Evolutionary conservation across 1,140 invertebrate species (phyloP), one percentile per base, ranked within the genome.

Genomic region (Zaprionus africanus): DNA sequence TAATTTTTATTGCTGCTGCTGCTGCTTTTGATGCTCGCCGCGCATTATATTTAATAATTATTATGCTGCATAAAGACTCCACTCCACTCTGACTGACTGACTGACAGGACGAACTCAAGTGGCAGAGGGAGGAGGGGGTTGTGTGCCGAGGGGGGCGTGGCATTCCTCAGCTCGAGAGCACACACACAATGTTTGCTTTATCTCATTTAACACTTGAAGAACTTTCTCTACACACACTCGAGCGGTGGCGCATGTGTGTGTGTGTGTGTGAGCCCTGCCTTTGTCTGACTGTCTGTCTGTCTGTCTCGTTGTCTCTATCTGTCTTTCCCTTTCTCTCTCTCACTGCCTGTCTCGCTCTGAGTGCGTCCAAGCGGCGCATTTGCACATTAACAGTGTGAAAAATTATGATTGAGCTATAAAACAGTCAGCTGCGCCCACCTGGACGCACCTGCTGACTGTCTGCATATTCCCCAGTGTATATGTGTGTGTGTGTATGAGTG

Each of bases 401-500:
- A 88, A 88, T 88, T 88, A 88, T 88, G 85, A 88, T 88, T 90
- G 85, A 88, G 85, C 85, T 79, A 88, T 88, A 88, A 88, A 88
- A 88, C 85, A 88, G 85, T 88, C 84, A 90, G 81, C 85, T 90
- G 81, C 60, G 53, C 73, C 66, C 66, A 62, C 41, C 73, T 71
- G 59, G 34, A 12, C 73, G 19, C 66, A 70, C 54, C 72, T 75
- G 66, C 36, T 58, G 36, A 38, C 12, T 24, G 11, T 28, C 5
- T 28, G 22, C 24, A 31, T 22, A 19, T 38, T 22, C 26, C 17
- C 15, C 9, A 34, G 26, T 63, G 28, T 49, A 17, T 36, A 12
- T 24, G 12, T 53, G 24, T 63, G 28, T 38, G n/a, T 43, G n/a
- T 43, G n/a, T 19, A 11, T 36, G 22, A 60, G 49, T 64, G n/a